These are phyloP conservation scores for Empis livida DNA, from an alignment of 2,888 invertebrate species.

Conservation along the genomic window DNA sequence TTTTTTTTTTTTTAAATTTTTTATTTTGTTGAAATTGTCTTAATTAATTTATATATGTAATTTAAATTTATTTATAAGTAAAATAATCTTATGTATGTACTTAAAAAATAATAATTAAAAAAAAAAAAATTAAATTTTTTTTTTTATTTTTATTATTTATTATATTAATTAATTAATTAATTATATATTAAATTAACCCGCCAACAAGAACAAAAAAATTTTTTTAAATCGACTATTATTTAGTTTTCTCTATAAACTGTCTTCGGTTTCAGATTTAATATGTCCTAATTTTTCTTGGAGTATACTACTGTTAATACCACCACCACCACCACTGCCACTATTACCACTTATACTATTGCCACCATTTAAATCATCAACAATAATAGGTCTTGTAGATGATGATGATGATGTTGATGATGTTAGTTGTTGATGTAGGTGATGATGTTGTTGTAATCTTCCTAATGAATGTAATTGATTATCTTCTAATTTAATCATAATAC, in stretches of 20 bases:
- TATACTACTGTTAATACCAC: constrained; percentile 15
- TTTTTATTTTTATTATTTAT: too few relatives aligned
- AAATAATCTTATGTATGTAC: neutral
- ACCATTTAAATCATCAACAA: constrained; percentile 29
- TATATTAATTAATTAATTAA: neutral
- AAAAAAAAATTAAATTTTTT: too few relatives aligned
- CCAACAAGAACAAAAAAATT: constrained; percentile 14
- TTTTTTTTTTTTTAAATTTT: constrained; percentile 8
- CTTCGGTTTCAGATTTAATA: constrained; percentile 32
- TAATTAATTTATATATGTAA: neutral
- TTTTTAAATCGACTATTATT: constrained; percentile 14
- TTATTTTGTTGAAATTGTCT: constrained; percentile 10
- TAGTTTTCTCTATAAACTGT: constrained; percentile 34
- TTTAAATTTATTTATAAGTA: neutral
- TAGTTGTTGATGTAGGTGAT: neutral
- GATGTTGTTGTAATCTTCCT: constrained; percentile 13
- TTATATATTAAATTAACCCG: constrained; percentile 2
- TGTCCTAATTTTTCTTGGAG: constrained; percentile 32
- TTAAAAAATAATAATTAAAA: neutral
- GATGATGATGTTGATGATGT: constrained; percentile 5
- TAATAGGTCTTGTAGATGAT: constrained; percentile 1
- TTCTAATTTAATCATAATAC: constrained; percentile 9
- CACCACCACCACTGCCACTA: neutral
- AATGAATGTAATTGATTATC: neutral
- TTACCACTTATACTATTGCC: constrained; percentile 5